Conservation (phyloP, 2,797 vertebrate genomes). For the Anguilla obscura region DNA sequence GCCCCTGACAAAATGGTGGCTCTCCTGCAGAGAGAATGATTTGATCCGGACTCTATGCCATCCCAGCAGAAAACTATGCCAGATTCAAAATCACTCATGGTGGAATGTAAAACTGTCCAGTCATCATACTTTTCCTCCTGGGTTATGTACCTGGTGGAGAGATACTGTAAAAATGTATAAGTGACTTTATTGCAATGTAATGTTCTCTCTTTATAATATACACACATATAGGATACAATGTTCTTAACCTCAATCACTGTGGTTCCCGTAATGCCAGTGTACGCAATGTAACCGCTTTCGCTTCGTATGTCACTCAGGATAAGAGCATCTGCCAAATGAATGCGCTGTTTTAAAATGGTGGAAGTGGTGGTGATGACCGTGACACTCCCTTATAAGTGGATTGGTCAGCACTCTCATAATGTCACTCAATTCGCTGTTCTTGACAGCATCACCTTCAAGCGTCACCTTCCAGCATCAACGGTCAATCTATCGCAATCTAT, state of each 20-base stretch:
- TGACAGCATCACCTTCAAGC: background rate
- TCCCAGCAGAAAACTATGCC: background rate
- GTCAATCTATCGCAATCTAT: background rate
- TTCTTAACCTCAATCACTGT: too few species aligned
- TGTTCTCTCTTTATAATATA: background rate
- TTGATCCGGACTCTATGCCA: background rate
- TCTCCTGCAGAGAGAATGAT: background rate
- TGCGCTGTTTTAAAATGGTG: too few species aligned
- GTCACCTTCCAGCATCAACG: too few species aligned
- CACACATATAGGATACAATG: too few species aligned
- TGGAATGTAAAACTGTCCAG: background rate
- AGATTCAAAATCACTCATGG: background rate
- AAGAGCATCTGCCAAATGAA: too few species aligned
- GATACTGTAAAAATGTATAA: background rate
- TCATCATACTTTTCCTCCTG: background rate
- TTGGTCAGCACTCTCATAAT: background rate
- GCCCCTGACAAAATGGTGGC: background rate
- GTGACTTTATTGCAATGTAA: background rate
- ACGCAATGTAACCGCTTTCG: background rate
- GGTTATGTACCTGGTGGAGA: background rate
- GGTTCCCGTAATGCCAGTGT: background rate
- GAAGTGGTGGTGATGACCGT: background rate
- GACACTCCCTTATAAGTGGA: too few species aligned
- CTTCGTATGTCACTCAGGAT: too few species aligned
- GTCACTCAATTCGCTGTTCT: background rate